A percentile compares a stretch with the other conserved stretches of the same genome.
These are phyloP conservation scores for Geotrupes spiniger DNA, from an alignment of 2,888 invertebrate genomes.

Conservation along the genomic window DNA sequence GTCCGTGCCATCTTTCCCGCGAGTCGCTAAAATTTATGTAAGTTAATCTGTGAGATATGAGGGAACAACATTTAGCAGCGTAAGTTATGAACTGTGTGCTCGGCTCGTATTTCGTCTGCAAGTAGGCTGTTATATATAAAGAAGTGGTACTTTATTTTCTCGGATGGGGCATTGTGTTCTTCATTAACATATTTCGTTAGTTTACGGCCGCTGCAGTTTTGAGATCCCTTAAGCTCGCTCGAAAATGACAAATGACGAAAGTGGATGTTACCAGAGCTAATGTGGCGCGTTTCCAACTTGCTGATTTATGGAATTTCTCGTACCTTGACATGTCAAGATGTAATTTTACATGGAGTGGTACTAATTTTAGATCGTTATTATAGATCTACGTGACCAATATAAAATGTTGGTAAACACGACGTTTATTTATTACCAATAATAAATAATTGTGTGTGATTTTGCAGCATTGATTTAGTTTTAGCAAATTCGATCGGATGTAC, in stretches of 20 bases:
- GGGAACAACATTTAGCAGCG: slow-evolving; percentile 29
- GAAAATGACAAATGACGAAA: slow-evolving; percentile 2
- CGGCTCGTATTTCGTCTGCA: slow-evolving; percentile 23
- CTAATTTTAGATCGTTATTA: slow-evolving; percentile 1
- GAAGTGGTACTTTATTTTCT: slow-evolving; percentile 12
- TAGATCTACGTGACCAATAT: neutral
- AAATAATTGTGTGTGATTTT: no score
- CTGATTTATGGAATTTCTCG: slow-evolving; percentile 2
- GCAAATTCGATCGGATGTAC: no score
- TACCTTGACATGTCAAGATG: neutral
- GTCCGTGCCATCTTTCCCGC: slow-evolving; percentile 41
- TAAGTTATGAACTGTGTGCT: slow-evolving; percentile 40
- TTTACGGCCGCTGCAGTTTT: neutral
- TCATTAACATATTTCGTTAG: slow-evolving; percentile 13
- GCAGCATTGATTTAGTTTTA: no score
- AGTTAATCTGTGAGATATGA: slow-evolving; percentile 45
- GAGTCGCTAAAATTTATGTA: slow-evolving; percentile 42
- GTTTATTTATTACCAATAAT: neutral
- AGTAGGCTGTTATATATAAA: slow-evolving; percentile 8
- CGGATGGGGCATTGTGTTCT: slow-evolving; percentile 12
- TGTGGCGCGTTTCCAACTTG: neutral
- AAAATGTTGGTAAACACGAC: neutral
- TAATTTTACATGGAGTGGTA: neutral
- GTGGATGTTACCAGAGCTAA: neutral
- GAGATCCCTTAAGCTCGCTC: neutral